Conservation (phyloP, 2,888 invertebrate genomes). For the Nephrotoma appendiculata region DNA sequence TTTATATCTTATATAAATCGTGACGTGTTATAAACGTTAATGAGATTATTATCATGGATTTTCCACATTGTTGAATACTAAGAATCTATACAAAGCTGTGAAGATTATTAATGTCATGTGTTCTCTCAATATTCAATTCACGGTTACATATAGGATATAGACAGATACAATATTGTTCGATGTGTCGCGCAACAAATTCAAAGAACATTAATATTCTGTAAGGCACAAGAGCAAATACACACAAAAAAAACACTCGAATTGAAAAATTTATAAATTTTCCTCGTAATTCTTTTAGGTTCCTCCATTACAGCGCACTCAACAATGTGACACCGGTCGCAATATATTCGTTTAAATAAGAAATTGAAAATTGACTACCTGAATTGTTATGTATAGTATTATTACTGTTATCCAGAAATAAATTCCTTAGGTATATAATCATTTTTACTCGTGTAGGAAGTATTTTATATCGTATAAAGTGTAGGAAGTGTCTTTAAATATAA, state of each 20-base stretch:
- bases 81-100: neutral
- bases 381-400: no score
- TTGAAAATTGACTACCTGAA: no score
- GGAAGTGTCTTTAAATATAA: no score
- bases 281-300: neutral
- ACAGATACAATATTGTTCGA: neutral
- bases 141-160: neutral
- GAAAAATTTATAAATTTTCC: neutral
- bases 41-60: neutral
- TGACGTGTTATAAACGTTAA: neutral
- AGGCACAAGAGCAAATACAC: neutral
- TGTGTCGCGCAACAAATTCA: neutral
- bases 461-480: no score
- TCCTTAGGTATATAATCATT: no score
- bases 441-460: no score
- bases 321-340: neutral
- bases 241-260: neutral
- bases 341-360: neutral
- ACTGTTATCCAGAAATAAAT: no score
- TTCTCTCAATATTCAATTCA: neutral
- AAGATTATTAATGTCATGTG: neutral
- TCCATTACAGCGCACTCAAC: neutral
- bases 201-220: neutral
- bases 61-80: neutral
- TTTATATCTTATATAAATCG: no score